Base-by-base conservation (phyloP, 2,797 vertebrate species). In the Lophotriccus pileatus region DNA sequence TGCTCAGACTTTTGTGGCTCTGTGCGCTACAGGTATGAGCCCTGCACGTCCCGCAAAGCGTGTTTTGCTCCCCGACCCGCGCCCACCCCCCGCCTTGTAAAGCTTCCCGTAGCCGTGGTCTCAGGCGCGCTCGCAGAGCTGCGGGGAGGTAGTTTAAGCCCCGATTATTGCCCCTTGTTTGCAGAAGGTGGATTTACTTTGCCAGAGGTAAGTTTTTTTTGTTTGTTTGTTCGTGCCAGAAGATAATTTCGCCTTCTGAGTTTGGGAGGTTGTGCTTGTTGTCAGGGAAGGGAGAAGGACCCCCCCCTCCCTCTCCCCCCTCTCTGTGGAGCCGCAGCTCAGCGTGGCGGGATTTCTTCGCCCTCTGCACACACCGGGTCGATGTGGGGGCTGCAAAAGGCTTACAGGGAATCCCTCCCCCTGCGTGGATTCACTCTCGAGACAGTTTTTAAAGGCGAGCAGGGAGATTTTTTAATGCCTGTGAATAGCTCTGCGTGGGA, bases 1-100 rank as follows among this genome's bases (percentile, higher is more conserved):
- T 41, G 99, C 99, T 34, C 99, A 99, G 98, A 99, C 99, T 87
- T 99, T 99, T 84, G 99, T 99, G 88, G 99, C 99, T 74, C 98
- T 99, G 93, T 99, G 99, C 95, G 99, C 99, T 90, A 99, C 99
- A 99, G 99, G 99, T 99, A 98, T 92, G 98, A 95, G 96, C 95
- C 96, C 93, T 96, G 96, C 96, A 95, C 94, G 81, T 96, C 95
- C 90, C 53, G 79, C 92, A 92, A 93, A 95, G 96, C 68, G 87
- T 86, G 94, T 94, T 62, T 62, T 64, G 87, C 96, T 94, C 90
- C 94, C 95, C 86, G 63, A 36, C 94, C 80, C 47, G 77, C 56
- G 13, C 76, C 81, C 58, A 6, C 59, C 89, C 95, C 93, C 84
- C 7, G 84, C 70, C 91, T 90, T 70, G 62, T 90, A 93, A 94